phyloP scores from a whole-genome alignment of 2,113 vertebrate species.

The Peromyscus leucopus region DNA sequence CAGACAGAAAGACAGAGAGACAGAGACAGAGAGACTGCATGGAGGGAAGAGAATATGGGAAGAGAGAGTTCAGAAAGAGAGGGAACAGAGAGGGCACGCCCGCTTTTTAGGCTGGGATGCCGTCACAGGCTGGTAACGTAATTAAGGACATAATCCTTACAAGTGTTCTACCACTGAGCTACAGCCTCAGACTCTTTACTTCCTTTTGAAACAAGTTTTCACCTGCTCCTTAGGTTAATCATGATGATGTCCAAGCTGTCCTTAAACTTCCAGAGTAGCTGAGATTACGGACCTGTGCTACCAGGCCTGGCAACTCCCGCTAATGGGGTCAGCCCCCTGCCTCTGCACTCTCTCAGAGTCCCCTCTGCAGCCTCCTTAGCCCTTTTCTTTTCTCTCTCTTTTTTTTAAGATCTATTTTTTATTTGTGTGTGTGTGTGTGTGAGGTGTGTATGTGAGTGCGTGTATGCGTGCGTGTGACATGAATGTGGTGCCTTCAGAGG shows the following conservation, averaged over 20 bases:
- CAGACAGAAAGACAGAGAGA: too few relatives aligned
- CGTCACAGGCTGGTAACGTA: too few relatives aligned
- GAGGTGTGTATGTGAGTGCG: neutral
- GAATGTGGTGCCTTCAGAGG: neutral
- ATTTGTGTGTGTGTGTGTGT: neutral
- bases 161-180: neutral
- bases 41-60: too few relatives aligned
- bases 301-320: neutral
- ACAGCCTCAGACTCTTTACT: neutral
- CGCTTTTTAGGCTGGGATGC: too few relatives aligned
- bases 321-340: neutral
- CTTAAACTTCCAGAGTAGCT: neutral
- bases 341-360: neutral
- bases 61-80: too few relatives aligned
- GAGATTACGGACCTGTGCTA: neutral
- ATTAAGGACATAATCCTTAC: too few relatives aligned
- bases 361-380: neutral
- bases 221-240: neutral
- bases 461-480: too few relatives aligned
- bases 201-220: neutral
- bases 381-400: neutral
- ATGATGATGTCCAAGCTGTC: neutral
- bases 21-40: too few relatives aligned
- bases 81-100: too few relatives aligned
- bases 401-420: too few relatives aligned